Percentiles rank a stretch among this genome's conserved stretches.
phyloP scores from a whole-genome alignment of 2,888 invertebrate genomes.

The Polietes domitor region DNA sequence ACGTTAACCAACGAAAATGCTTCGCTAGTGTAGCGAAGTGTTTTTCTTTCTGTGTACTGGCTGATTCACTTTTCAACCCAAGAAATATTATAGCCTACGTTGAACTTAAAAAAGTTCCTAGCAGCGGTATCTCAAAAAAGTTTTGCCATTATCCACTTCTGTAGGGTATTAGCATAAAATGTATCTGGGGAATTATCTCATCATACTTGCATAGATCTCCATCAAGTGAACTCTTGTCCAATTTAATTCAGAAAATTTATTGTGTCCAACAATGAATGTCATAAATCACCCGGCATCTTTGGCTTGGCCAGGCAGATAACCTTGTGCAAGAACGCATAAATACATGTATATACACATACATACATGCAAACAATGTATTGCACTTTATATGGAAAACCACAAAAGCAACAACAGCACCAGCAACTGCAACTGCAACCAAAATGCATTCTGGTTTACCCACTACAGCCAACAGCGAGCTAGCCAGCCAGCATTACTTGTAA shows the following conservation, averaged over 20 bases:
- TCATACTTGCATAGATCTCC: neutral
- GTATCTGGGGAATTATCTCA: constrained; percentile 26
- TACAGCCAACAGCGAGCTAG: too few species aligned
- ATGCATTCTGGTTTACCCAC: constrained; percentile 40
- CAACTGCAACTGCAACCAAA: neutral
- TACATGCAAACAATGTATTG: neutral
- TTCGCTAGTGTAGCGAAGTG: too few species aligned
- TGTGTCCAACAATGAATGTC: neutral
- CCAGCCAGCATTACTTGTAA: constrained; percentile 29
- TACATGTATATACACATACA: neutral
- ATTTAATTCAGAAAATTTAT: constrained; percentile 16
- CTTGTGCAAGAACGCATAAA: constrained; percentile 55
- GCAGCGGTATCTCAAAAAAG: too few species aligned
- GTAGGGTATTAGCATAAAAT: neutral
- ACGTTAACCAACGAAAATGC: too few species aligned
- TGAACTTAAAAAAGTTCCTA: too few species aligned
- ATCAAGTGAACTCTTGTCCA: constrained; percentile 8
- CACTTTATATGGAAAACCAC: constrained; percentile 27
- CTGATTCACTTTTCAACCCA: too few species aligned
- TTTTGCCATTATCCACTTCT: too few species aligned
- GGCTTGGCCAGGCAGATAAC: constrained; percentile 56
- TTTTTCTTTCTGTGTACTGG: too few species aligned
- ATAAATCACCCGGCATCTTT: constrained; percentile 39
- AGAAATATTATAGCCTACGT: too few species aligned
- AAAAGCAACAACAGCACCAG: constrained; percentile 3